phyloP scores from a whole-genome alignment of 2,113 vertebrate species.

The Hippotragus niger region DNA sequence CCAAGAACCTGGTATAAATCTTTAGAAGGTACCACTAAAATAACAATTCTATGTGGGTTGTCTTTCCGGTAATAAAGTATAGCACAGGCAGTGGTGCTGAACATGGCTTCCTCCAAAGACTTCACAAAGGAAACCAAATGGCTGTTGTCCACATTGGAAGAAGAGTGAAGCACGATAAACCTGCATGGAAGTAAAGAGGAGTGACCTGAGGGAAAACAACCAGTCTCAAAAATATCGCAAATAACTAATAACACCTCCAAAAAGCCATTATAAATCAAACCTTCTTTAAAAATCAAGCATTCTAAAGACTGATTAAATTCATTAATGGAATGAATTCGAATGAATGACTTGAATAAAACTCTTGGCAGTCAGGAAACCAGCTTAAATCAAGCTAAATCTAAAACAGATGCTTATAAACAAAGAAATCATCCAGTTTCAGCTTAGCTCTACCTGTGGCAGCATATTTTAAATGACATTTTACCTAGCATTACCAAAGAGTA shows the following conservation, averaged over 20 bases:
- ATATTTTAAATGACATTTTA: not conserved
- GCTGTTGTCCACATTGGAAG: slow-evolving; percentile 72
- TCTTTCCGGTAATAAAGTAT: slow-evolving; percentile 79
- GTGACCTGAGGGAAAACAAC: not conserved
- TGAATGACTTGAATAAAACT: not conserved
- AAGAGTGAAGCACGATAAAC: slow-evolving; percentile 84
- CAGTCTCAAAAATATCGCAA: not conserved
- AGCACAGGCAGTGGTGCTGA: slow-evolving; percentile 78
- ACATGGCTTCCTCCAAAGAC: slow-evolving; percentile 82
- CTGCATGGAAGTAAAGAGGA: slow-evolving; percentile 68
- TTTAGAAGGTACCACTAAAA: slow-evolving; percentile 82
- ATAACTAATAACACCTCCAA: not conserved
- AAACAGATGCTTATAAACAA: not conserved
- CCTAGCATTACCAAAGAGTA: not conserved
- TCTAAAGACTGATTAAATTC: not conserved
- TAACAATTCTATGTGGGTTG: slow-evolving; percentile 75
- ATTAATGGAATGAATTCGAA: not conserved
- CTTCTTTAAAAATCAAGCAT: not conserved
- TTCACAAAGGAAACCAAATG: slow-evolving; percentile 82
- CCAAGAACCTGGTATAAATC: slow-evolving; percentile 82
- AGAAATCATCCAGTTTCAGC: not conserved
- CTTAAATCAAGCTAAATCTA: not conserved
- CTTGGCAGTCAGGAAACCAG: not conserved
- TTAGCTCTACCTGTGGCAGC: not conserved
- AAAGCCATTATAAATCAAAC: not conserved